Evolutionary conservation across 2,888 invertebrate species (phyloP), one percentile per base, ranked within the genome.

Genomic region (Pyrrhia umbra): DNA sequence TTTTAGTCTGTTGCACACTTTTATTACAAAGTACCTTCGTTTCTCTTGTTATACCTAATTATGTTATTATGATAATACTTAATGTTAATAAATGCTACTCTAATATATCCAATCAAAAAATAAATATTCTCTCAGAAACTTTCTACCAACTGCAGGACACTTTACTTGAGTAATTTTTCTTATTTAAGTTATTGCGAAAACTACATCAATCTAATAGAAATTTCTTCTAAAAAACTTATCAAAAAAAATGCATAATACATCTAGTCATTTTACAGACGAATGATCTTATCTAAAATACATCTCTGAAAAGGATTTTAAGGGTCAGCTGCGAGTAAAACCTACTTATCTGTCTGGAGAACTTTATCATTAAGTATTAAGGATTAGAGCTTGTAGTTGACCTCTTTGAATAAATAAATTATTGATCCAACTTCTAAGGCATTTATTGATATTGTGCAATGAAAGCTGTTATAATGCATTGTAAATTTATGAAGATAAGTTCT

Each of bases 261-360:
- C 34, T 30, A 45, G 52, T 49, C 6, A 54, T 66, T 69, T 65
- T 37, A 47, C 66, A 65, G 27, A 45, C 15, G 39, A 52, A 45
- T 49, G 45, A 21, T 46, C 37, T 20, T 30, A 46, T n/a, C 40
- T 39, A 54, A 40, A 62, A 52, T 39, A 16, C 45, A 40, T 65
- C 47, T 23, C 34, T 57, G 37, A 71, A 67, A 71, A 55, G 45
- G 43, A 37, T 66, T 66, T 45, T 10, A 46, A 54, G 58, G 69
- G 67, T 66, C 67, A 66, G 27, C 20, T 34, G 39, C 15, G 2
- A 62, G 15, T 42, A 42, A 61, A 39, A 37, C 51, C 60, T 54
- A 58, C 43, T 73, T 68, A 68, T 62, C 57, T 54, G 42, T 60
- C 58, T 72, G 58, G 40, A 27, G 46, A 54, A 58, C 39, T 69